These are phyloP conservation scores for Baronia brevicornis DNA, from an alignment of 2,888 invertebrate genomes.

Conservation along the genomic window DNA sequence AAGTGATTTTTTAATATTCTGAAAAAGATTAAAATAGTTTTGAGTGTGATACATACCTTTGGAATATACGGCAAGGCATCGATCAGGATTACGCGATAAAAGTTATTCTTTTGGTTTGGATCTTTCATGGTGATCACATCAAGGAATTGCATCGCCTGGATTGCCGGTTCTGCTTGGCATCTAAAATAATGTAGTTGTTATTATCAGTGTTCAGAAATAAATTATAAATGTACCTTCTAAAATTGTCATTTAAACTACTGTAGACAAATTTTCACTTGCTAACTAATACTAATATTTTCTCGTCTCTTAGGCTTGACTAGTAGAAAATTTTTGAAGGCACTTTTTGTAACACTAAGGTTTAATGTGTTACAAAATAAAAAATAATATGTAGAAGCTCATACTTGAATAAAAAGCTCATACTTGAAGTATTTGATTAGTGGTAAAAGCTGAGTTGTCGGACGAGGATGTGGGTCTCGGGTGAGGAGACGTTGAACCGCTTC, in stretches of 20 bases:
- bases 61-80: conserved; percentile 92
- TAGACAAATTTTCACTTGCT: too few species aligned
- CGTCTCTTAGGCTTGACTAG: too few species aligned
- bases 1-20: too few species aligned
- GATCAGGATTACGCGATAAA: conserved; percentile 90
- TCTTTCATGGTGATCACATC: conserved; percentile 96
- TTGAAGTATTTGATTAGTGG: conserved; percentile 93
- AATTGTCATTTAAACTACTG: too few species aligned
- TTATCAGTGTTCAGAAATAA: background rate
- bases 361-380: too few species aligned
- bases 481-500: conserved; percentile 91
- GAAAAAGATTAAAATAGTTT: conserved; percentile 1
- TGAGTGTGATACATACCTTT: conserved; percentile 76
- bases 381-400: too few species aligned
- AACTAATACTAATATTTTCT: too few species aligned
- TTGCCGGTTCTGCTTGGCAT: conserved; percentile 86
- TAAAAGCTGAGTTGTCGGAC: conserved; percentile 93
- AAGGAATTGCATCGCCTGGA: conserved; percentile 93
- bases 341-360: too few species aligned
- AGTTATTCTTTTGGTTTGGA: conserved; percentile 89
- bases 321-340: too few species aligned
- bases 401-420: too few species aligned
- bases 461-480: conserved; percentile 86
- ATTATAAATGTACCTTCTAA: too few species aligned
- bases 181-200: too few species aligned